Conservation (phyloP, 1,140 invertebrate genomes). For the Atta texana region DNA sequence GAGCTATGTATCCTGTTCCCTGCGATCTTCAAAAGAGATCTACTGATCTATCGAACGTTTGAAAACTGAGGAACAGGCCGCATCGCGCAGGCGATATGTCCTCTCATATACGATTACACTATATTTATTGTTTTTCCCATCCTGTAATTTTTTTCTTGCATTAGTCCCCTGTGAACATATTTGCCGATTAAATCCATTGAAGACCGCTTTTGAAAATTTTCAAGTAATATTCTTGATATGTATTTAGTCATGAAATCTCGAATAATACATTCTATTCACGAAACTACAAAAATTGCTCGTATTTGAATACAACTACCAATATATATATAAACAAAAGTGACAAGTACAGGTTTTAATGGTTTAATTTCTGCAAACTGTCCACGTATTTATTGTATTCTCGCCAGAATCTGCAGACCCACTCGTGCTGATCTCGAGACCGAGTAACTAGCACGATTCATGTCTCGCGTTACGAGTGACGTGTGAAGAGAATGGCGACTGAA, state of each 20-base stretch:
- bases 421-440: conserved; percentile 41
- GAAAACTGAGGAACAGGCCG: conserved; percentile 32
- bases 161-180: background rate
- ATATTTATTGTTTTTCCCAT: conserved; percentile 14
- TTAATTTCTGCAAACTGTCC: background rate
- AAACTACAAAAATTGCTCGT: background rate
- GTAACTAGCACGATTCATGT: background rate
- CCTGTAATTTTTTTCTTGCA: background rate
- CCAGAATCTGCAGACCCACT: conserved; percentile 84
- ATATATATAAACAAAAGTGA: background rate
- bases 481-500: conserved; percentile 80
- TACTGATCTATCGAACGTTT: conserved; percentile 21
- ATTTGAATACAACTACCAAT: background rate
- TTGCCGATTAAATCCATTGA: conserved; percentile 16
- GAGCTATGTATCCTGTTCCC: background rate
- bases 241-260: background rate
- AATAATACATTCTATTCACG: background rate
- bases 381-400: conserved; percentile 4
- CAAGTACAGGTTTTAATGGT: background rate
- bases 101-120: conserved; percentile 27
- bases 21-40: conserved; percentile 21
- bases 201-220: background rate
- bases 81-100: background rate
- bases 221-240: background rate
- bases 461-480: conserved; percentile 79